These are phyloP conservation scores for Tinamus guttatus DNA, from an alignment of 2,113 vertebrate species.

Conservation along the genomic window DNA sequence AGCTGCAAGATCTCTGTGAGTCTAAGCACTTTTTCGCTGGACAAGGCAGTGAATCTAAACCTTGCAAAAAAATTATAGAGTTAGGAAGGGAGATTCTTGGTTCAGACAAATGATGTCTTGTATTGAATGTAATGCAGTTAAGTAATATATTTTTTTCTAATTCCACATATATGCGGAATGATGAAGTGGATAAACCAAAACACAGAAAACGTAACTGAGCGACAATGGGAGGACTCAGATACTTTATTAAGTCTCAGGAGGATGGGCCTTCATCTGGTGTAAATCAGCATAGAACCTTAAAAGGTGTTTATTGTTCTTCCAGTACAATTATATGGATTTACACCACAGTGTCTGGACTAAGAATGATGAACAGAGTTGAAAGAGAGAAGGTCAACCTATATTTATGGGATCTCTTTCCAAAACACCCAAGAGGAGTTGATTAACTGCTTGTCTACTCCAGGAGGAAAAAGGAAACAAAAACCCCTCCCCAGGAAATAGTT, in stretches of 20 bases:
- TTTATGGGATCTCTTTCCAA: background rate
- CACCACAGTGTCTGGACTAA: background rate
- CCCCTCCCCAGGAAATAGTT: background rate
- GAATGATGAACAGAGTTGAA: background rate
- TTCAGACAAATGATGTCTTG: background rate
- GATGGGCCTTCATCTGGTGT: background rate
- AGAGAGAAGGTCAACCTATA: background rate
- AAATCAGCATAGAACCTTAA: background rate
- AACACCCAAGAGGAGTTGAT: background rate
- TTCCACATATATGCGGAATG: background rate
- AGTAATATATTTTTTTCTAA: background rate
- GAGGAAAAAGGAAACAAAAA: background rate
- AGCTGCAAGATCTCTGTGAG: background rate
- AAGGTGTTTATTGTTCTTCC: background rate
- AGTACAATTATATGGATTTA: background rate
- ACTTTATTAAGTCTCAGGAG: background rate
- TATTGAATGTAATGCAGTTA: background rate
- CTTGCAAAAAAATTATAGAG: background rate
- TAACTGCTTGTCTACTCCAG: background rate
- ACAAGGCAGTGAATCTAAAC: background rate
- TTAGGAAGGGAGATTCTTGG: slow-evolving; percentile 27
- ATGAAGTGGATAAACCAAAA: background rate
- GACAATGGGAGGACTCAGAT: background rate
- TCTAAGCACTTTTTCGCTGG: slow-evolving; percentile 12
- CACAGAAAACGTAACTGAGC: background rate